phyloP scores from a whole-genome alignment of 1,140 invertebrate species.

The Parapsyche elsis region DNA sequence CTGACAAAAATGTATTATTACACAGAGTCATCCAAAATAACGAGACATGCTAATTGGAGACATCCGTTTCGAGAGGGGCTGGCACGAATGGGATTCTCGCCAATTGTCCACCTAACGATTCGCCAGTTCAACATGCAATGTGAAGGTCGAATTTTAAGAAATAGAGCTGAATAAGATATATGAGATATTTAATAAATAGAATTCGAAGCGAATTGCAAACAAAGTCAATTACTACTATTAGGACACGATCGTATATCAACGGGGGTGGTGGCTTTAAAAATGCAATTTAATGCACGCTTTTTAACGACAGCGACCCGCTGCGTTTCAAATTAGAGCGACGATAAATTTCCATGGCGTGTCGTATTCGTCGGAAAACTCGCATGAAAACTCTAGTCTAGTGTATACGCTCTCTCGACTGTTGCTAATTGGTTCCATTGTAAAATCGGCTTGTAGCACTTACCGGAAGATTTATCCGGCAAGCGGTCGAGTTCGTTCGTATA shows the following conservation, averaged over 20 bases:
- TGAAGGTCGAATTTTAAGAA: not conserved
- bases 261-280: not conserved
- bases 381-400: conserved; percentile 20
- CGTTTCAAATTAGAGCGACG: conserved; percentile 35
- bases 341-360: conserved; percentile 28
- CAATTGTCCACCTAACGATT: not conserved
- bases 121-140: not conserved
- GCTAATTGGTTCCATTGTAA: conserved; percentile 28
- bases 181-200: no score
- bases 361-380: conserved; percentile 18
- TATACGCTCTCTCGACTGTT: not conserved
- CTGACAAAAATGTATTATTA: no score
- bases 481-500: no score
- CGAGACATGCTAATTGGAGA: conserved; percentile 13
- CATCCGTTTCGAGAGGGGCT: not conserved
- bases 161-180: not conserved
- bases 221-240: conserved; percentile 15
- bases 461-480: not conserved
- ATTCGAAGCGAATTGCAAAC: no score
- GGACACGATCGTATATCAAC: not conserved
- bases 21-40: not conserved
- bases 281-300: conserved; percentile 28
- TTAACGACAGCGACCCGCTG: conserved; percentile 1
- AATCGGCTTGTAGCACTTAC: conserved; percentile 28
- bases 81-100: not conserved